A percentile compares a stretch with the other conserved stretches of the same genome.
These are phyloP conservation scores for Thaumatotibia leucotreta DNA, from an alignment of 1,140 invertebrate species.

Conservation along the genomic window DNA sequence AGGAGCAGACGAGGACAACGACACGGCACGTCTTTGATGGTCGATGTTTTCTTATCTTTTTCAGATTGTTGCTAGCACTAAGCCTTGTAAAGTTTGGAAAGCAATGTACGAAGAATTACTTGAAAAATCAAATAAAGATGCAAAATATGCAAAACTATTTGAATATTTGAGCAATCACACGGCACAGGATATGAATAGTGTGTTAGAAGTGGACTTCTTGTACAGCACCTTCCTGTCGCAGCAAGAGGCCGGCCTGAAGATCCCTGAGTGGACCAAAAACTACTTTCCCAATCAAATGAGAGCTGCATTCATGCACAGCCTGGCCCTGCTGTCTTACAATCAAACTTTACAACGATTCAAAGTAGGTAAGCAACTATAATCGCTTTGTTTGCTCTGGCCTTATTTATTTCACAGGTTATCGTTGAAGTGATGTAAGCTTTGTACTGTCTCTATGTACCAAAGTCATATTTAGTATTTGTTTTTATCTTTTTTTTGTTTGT, in stretches of 20 bases:
- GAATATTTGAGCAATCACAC: constrained; percentile 80
- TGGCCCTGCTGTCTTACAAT: constrained; percentile 84
- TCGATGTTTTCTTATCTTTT: constrained; percentile 44
- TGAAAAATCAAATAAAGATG: constrained; percentile 75
- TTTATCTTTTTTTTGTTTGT: no score
- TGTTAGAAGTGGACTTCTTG: constrained; percentile 83
- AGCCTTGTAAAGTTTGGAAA: constrained; percentile 77
- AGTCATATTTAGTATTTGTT: no score
- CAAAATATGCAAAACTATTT: constrained; percentile 79
- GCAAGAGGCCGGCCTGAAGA: constrained; percentile 78
- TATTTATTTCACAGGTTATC: no score
- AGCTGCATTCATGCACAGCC: constrained; percentile 81
- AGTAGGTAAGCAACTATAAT: constrained; percentile 75
- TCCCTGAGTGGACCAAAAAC: constrained; percentile 84
- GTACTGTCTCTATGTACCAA: no score
- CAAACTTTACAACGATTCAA: constrained; percentile 84
- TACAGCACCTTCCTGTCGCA: constrained; percentile 86
- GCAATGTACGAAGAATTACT: constrained; percentile 76
- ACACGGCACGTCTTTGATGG: no score
- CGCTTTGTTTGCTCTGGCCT: no score
- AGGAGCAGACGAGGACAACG: no score
- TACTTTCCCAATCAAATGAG: constrained; percentile 84
- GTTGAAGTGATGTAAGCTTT: no score
- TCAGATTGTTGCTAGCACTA: constrained; percentile 80
- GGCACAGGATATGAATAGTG: constrained; percentile 80